Percentiles rank a stretch among this genome's conserved stretches.
Conservation (phyloP, 2,888 invertebrate genomes). For the Neoaliturus tenellus region DNA sequence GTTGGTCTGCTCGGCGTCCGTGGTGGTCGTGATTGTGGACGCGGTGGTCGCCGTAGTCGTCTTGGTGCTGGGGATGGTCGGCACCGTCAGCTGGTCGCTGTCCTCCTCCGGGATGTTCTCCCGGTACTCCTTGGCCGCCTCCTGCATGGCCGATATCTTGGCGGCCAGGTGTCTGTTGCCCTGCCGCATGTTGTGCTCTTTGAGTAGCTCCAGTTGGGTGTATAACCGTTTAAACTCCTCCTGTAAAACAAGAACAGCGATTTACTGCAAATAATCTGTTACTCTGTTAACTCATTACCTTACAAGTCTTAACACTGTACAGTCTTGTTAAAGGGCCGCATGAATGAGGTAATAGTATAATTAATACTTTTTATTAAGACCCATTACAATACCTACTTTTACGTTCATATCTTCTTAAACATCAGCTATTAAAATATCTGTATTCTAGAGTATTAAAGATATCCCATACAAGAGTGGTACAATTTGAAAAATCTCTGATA, state of each 20-base stretch:
- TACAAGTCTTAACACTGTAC: no score
- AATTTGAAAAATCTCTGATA: no score
- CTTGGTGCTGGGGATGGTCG: background rate
- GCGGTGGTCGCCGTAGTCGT: background rate
- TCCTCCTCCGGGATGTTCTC: constrained; percentile 30
- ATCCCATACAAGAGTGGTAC: no score
- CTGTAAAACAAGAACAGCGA: constrained; percentile 73
- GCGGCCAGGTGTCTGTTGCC: constrained; percentile 84
- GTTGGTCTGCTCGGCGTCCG: background rate
- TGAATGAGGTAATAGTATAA: no score
- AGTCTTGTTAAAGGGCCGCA: no score
- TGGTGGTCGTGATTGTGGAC: background rate
- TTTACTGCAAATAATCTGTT: no score
- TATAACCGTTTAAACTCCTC: constrained; percentile 90
- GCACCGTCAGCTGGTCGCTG: constrained; percentile 9
- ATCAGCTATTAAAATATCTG: no score
- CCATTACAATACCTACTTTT: no score
- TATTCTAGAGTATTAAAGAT: no score
- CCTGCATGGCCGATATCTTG: constrained; percentile 89
- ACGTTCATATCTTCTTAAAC: no score
- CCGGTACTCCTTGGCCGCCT: constrained; percentile 77
- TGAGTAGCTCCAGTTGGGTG: constrained; percentile 86
- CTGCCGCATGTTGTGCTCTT: constrained; percentile 85
- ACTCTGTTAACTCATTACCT: no score
- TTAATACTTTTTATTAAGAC: no score